phyloP scores from a whole-genome alignment of 92 coral and sea anemone genomes.

The Epizoanthus rinbou region DNA sequence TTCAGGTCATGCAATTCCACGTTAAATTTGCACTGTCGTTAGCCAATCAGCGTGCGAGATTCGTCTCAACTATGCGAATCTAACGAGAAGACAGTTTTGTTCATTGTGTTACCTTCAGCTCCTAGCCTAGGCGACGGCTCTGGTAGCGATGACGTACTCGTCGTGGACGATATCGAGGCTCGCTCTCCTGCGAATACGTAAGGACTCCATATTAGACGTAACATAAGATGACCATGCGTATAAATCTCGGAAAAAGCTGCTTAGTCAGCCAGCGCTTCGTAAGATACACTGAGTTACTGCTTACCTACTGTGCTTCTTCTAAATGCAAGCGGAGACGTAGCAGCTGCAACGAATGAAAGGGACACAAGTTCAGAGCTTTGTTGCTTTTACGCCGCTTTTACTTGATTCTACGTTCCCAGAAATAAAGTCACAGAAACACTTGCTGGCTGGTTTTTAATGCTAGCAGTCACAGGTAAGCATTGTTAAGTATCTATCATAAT shows the following conservation, averaged over 20 bases:
- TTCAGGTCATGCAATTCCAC: too few species aligned
- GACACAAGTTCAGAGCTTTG: neutral
- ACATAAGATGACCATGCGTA: neutral
- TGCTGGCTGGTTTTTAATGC: too few species aligned
- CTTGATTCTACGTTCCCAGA: neutral
- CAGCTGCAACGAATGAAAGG: neutral
- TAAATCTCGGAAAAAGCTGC: neutral
- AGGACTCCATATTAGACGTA: neutral
- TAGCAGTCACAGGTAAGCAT: neutral
- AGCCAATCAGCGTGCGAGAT: too few species aligned
- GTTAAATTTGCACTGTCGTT: too few species aligned
- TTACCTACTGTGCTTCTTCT: constrained; percentile 52
- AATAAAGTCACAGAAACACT: neutral
- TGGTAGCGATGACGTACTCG: constrained; percentile 85
- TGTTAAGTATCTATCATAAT: too few species aligned
- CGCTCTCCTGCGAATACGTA: constrained; percentile 63
- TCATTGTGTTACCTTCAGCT: constrained; percentile 67
- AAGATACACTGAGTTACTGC: too few species aligned
- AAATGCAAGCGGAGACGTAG: constrained; percentile 77
- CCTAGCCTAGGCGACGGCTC: constrained; percentile 64
- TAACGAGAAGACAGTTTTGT: neutral
- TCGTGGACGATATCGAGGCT: constrained; percentile 89
- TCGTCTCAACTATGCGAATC: too few species aligned
- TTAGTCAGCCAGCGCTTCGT: neutral
- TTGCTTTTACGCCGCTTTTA: too few species aligned